These are phyloP conservation scores for Luehdorfia chinensis DNA, from an alignment of 1,140 invertebrate genomes.

Conservation along the genomic window DNA sequence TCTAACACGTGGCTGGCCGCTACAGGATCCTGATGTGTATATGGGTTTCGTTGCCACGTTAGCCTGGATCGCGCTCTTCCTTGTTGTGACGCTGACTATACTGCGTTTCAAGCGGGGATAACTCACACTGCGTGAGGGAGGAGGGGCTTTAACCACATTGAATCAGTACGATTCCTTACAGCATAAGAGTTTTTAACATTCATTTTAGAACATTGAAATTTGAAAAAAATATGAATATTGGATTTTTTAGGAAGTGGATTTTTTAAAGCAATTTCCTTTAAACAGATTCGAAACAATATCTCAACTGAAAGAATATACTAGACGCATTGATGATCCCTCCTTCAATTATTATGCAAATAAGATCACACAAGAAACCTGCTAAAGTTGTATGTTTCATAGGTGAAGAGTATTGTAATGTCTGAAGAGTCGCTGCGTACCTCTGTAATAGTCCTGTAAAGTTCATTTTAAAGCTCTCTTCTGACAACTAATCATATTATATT, in stretches of 20 bases:
- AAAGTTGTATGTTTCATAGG: background rate
- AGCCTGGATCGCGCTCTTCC: slow-evolving; percentile 92
- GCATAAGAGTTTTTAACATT: no score
- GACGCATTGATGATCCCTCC: no score
- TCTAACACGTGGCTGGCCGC: slow-evolving; percentile 92
- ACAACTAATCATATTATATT: background rate
- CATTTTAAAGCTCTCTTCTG: slow-evolving; percentile 8
- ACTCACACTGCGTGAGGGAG: slow-evolving; percentile 9
- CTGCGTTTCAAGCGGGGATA: slow-evolving; percentile 84
- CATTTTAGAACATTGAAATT: no score
- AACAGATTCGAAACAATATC: no score
- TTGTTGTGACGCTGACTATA: slow-evolving; percentile 88
- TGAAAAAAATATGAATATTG: no score
- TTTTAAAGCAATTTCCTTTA: no score
- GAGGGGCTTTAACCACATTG: slow-evolving; percentile 5
- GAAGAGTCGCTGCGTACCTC: background rate
- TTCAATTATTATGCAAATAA: no score
- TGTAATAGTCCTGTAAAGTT: background rate
- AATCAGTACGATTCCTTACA: no score
- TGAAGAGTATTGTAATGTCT: background rate
- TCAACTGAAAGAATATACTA: no score
- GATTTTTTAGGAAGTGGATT: no score
- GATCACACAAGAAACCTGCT: no score
- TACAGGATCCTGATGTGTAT: slow-evolving; percentile 90
- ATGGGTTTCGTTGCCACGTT: slow-evolving; percentile 92